Evolutionary conservation across 2,113 vertebrate genomes (phyloP), one percentile per base, ranked within the genome.

Genomic region (Ifrita kowaldi): DNA sequence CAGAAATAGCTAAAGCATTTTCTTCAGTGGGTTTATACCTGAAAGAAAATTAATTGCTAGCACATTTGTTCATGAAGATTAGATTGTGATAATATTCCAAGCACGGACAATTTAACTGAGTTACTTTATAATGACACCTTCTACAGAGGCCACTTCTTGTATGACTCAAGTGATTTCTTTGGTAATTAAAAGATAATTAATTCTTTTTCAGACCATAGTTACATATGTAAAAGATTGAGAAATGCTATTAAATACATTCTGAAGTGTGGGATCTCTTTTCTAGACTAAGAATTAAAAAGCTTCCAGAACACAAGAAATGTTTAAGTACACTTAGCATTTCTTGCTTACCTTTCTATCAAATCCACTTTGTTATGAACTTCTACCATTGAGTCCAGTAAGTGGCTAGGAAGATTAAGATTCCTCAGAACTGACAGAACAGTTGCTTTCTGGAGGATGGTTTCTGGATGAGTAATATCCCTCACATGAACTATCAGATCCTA

Each of bases 351-450:
- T 16, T 98, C 97, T 39, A 99, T 18, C 18, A 99, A 98, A 97
- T 99, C 99, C 15, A 98, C 98, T 98, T 99, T 99, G 93, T 99
- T 99, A 96, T 99, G 99, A 77, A 99, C 99, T 93, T 99, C 99
- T 62, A 99, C 63, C 71, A 99, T 93, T 17, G 98, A 98, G 89
- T 95, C 98, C 90, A 99, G 62, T 56, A 99, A 98, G 14, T 82
- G 70, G 44, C 97, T 95, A 3, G 99, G 98, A 93, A 99, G 95
- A 59, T 97, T 93, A 64, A 99, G 98, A 76, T 98, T 98, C 65
- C 70, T 97, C 55, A 99, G 97, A 15, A 99, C 97, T 1, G 98
- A 97, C 41, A 99, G 94, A 2, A 99, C 99, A 2, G 98, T 99
- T 69, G 89, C 97, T 87, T 99, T 99, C 97, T 99, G 99, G 82